Base-by-base conservation (phyloP, 2,888 invertebrate species). In the Tipula vernalis region DNA sequence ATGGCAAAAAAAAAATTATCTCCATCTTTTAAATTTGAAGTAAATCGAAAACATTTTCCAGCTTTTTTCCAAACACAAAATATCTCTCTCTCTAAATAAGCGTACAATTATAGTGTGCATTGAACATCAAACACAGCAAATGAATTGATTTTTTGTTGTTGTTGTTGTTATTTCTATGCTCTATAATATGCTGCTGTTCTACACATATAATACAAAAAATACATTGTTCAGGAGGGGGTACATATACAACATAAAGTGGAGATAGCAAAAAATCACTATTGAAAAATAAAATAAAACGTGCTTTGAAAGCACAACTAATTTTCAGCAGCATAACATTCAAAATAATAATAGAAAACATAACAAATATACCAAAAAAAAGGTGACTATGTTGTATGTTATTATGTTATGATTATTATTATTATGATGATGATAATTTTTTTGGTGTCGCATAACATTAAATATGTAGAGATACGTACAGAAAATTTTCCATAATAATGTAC, bases 241-340 rank as follows among this genome's bases (percentile, higher is more conserved):
- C 71, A 71, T 2, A 28, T 71, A 71, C 28, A 71, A 71, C 28
- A 71, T 71, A 71, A 71, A 71, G 28, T 71, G 28, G 71, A 28
- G 28, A 71, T 71, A 28, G 71, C 71, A 71, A 71, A 71, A 71
- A 28, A 71, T 28, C 4, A 71, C 71, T 71, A 71, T 71, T 71
- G 71, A 71, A 71, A 71, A 71, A 71, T 71, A 71, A 71, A 71
- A 71, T 71, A 71, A 71, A 71, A 71, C 71, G 71, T 71, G 71
- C 28, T 18, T 71, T 10, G 71, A 71, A 71, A 71, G 71, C 71
- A 28, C 28, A 71, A 71, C 71, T 71, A 71, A 28, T 28, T 18
- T 71, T 71, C 28, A 71, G 71, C 71, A 71, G 71, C 71, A 71
- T 28, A 71, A 28, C 71, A 71, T 71, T 28, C 71, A 10, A 71